These are phyloP conservation scores for Caenorhabditis doughertyi DNA, from an alignment of 2,888 invertebrate genomes.

Conservation along the genomic window DNA sequence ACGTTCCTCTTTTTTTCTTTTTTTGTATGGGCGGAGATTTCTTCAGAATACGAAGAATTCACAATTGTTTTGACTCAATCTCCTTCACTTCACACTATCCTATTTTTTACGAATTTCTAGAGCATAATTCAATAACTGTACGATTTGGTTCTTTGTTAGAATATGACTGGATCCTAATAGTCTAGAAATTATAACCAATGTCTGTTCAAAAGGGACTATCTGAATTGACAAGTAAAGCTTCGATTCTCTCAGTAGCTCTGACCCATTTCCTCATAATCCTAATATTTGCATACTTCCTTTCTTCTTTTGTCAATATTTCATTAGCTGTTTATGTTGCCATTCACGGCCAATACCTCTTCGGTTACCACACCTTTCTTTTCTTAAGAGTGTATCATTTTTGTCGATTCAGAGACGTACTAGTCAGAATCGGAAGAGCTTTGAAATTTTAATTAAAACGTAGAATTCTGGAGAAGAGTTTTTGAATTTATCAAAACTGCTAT, in stretches of 20 bases:
- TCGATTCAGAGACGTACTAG: neutral
- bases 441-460: too few species aligned
- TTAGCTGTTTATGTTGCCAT: constrained; percentile 57
- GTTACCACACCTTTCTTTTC: constrained; percentile 33
- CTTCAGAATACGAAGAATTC: constrained; percentile 15
- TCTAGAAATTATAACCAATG: neutral
- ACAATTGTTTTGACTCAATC: constrained; percentile 37
- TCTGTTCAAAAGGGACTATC: neutral
- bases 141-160: neutral
- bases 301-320: constrained; percentile 53
- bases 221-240: neutral
- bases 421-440: neutral
- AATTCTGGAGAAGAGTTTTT: neutral
- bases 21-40: constrained; percentile 35
- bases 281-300: constrained; percentile 51
- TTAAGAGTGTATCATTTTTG: constrained; percentile 39
- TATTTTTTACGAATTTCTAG: constrained; percentile 20
- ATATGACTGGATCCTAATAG: too few species aligned
- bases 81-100: constrained; percentile 15
- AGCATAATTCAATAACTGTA: constrained; percentile 25
- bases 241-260: constrained; percentile 12
- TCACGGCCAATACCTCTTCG: constrained; percentile 18
- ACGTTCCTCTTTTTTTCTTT: constrained; percentile 6
- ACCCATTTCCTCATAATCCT: constrained; percentile 22
- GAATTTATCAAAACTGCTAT: too few species aligned